Base-by-base conservation (phyloP, 2,797 vertebrate genomes). In the Salmo trutta region DNA sequence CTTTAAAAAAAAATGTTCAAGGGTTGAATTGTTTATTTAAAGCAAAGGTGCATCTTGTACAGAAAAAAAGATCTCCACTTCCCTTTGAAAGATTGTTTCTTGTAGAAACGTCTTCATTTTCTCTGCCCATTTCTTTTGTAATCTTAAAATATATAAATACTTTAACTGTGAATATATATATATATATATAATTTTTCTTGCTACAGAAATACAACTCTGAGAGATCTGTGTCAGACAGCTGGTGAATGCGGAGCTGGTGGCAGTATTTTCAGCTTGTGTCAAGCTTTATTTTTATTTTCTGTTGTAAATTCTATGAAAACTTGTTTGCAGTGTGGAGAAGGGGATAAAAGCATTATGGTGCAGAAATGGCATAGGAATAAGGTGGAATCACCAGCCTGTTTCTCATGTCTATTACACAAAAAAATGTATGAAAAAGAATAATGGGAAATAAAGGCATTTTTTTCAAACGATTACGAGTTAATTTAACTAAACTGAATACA, bases 71-170 rank as follows among this genome's bases (percentile, higher is more conserved):
- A 91, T 89, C 91, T 93, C 41, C 41, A 47, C 94, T 94, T 96
- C 95, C 94, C 94, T 96, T 95, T 91, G 92, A 92, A 96, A 96
- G 96, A 96, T 97, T 96, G 97, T 99, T 99, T 99, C 97, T 98
- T 97, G 96, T 99, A 93, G 97, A 99, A 99, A 99, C 98, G 95
- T 94, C 95, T 96, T 96, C 91, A 91, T 94, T 95, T 94, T 91
- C 41, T 91, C 93, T 95, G 94, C 93, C 93, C 92, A 91, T 93
- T 96, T 97, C 94, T 95, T 97, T 97, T 96, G 93, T 96, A 96
- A 95, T 96, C 95, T 91, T 87, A 92, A 89, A 95, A 94, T 92
- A 75, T 99, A 97, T 99, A 98, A 95, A 98, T 98, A 98, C 92
- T 95, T 93, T 95, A 95, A 96, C 95, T 96, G 95, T 96, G 96